phyloP scores from a whole-genome alignment of 2,888 invertebrate genomes.

The Beris morrisii region DNA sequence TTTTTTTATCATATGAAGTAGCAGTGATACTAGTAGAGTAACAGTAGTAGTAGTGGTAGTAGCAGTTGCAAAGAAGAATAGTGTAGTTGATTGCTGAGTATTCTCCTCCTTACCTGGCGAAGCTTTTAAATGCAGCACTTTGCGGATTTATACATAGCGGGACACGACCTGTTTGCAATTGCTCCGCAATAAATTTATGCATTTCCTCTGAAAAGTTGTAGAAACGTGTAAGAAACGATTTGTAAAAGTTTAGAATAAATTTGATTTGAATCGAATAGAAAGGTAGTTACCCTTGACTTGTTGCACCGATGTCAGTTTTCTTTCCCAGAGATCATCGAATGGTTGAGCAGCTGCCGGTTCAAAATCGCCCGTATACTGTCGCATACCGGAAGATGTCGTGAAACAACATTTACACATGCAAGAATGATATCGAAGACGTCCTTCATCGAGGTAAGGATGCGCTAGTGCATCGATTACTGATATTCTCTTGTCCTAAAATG shows the following conservation, averaged over 20 bases:
- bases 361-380: conserved; percentile 91
- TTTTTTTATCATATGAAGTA: conserved; percentile 1
- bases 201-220: conserved; percentile 83
- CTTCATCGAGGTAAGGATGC: conserved; percentile 97
- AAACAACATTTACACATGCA: conserved; percentile 99
- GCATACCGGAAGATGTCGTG: conserved; percentile 71
- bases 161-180: conserved; percentile 91
- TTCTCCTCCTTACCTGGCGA: conserved; percentile 88
- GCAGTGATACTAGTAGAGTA: conserved; percentile 25
- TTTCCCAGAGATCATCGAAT: conserved; percentile 97
- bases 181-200: conserved; percentile 98
- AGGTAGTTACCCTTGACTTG: conserved; percentile 84
- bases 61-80: conserved; percentile 35
- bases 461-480: conserved; percentile 92
- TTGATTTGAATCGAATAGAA: neutral
- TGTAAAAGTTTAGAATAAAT: neutral
- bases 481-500: conserved; percentile 82
- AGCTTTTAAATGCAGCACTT: conserved; percentile 99
- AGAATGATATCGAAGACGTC: conserved; percentile 96
- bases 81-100: conserved; percentile 5
- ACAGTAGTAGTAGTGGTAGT: conserved; percentile 24
- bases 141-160: conserved; percentile 99
- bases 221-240: conserved; percentile 25
- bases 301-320: conserved; percentile 87
- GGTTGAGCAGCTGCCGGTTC: conserved; percentile 88